Base-by-base conservation (phyloP, 2,888 invertebrate genomes). In the Chalcis sispes region DNA sequence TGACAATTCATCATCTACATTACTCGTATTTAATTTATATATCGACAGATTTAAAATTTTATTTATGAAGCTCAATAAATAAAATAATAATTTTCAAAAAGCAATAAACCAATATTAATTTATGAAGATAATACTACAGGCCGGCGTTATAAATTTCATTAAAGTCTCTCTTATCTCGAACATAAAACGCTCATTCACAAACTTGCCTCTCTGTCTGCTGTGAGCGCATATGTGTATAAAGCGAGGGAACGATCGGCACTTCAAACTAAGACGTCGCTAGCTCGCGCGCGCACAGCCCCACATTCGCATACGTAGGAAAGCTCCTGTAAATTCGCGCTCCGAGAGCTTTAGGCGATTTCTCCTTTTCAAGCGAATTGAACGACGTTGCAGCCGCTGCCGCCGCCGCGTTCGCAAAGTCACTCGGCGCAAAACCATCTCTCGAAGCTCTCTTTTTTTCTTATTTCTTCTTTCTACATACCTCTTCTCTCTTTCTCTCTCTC, bases 271-370 rank as follows among this genome's bases (percentile, higher is more conserved):
- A 54, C 54, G 52, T 4, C 42, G 29, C 50, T 8, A 25, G 40
- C 61, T 1, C 10, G 18, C 29, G 36, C 29, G 36, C 40, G 13
- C 36, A 23, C 48, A n/a, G n/a, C 18, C 46, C 32, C 46, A 7
- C 42, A 42, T 4, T n/a, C 20, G 8, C 25, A 36, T 2, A n/a
- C 66, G 52, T 36, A 20, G 20, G 27, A 5, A 15, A 25, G 23
- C 40, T 10, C 66, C 32, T 66, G 65, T 52, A 52, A 66, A 66
- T 66, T 52, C 40, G 27, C 10, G 27, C 27, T 7, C 46, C 46
- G 18, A 69, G 40, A 58, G 70, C 70, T 70, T 70, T 50, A 61
- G 61, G 70, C 70, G 61, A 61, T 50, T 71, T 71, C 61, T 50
- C 50, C 25, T 48, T 7, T 10, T 8, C 10, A n/a, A n/a, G 32